Evolutionary conservation across 2,888 invertebrate species (phyloP), one percentile per base, ranked within the genome.

Genomic region (Amorpha juglandis): DNA sequence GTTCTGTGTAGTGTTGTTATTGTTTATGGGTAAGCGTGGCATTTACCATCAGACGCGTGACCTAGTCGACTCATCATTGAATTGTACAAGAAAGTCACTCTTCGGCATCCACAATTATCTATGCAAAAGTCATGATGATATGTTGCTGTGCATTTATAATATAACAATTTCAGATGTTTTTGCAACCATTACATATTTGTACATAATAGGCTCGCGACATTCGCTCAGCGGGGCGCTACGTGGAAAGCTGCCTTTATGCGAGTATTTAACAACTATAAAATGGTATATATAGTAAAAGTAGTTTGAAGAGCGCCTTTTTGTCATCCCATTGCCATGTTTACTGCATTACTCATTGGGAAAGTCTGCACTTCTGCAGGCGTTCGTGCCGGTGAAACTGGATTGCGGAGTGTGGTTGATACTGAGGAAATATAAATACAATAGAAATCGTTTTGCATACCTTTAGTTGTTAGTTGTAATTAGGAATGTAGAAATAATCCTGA

Each of bases 291-390:
- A 78, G 78, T 77, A 76, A 75, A 74, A 48, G 48, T 48, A 55
- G 48, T 64, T 53, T 47, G 48, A 47, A 8, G 48, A 64, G 55
- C 65, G 71, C 68, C 77, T 80, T 79, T 81, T 78, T 81, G 80
- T 79, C 74, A 74, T 67, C 74, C 68, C 71, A 71, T 70, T 75
- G 62, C 81, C 81, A 75, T 82, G 80, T 77, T 70, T 67, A 77
- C 67, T 53, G 69, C 71, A 73, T 77, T 74, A 74, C 77, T 80
- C 79, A 82, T 83, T 83, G 80, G 77, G 83, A 81, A 81, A 83
- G 81, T 80, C 78, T 78, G 55, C 47, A 81, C 82, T 80, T 80
- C 78, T 78, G 55, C 47, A 14, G 35, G 45, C 27, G 38, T 63
- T 35, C 19, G 38, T 58, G 52, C 69, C 67, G 66, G 70, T 68